Evolutionary conservation across 2,888 invertebrate species (phyloP).

Genomic region (Blera fallax): DNA sequence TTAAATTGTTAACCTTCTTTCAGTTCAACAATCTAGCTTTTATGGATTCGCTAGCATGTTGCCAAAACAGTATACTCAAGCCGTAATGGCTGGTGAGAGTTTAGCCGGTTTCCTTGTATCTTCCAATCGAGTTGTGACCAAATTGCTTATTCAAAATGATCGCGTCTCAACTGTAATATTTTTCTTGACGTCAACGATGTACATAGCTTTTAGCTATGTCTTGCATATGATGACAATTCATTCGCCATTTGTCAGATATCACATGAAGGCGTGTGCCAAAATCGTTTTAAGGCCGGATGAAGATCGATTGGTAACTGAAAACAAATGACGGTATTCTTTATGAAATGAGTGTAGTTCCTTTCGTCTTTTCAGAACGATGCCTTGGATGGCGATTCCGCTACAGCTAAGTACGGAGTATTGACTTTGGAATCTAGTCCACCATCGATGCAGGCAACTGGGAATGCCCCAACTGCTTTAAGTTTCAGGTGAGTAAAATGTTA

Average conservation of each 20-base stretch:
- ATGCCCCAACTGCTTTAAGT: conserved; percentile 86
- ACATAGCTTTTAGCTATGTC: conserved; percentile 89
- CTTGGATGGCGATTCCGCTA: conserved; percentile 82
- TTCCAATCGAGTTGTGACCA: conserved; percentile 91
- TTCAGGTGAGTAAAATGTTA: conserved; percentile 78
- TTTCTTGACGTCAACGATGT: conserved; percentile 90
- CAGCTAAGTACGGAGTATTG: conserved; percentile 88
- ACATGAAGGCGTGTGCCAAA: conserved; percentile 89
- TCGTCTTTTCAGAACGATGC: conserved; percentile 84
- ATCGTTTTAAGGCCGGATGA: conserved; percentile 93
- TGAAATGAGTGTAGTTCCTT: background rate
- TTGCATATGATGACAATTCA: conserved; percentile 90
- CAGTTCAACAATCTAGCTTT: conserved; percentile 95
- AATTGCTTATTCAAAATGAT: conserved; percentile 89
- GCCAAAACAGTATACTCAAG: conserved; percentile 93
- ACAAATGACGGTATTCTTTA: background rate
- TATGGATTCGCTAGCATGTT: conserved; percentile 97
- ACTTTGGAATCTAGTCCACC: conserved; percentile 89
- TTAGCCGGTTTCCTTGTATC: conserved; percentile 92
- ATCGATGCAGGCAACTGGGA: conserved; percentile 76
- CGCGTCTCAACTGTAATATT: conserved; percentile 93
- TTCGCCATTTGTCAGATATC: conserved; percentile 92
- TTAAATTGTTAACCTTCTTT: background rate
- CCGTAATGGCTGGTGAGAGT: conserved; percentile 98
- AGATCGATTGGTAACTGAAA: conserved; percentile 82